A percentile compares a stretch with the other conserved stretches of the same genome.
Evolutionary conservation across 2,113 vertebrate species (phyloP).

Genomic region (Podarcis raffonei): DNA sequence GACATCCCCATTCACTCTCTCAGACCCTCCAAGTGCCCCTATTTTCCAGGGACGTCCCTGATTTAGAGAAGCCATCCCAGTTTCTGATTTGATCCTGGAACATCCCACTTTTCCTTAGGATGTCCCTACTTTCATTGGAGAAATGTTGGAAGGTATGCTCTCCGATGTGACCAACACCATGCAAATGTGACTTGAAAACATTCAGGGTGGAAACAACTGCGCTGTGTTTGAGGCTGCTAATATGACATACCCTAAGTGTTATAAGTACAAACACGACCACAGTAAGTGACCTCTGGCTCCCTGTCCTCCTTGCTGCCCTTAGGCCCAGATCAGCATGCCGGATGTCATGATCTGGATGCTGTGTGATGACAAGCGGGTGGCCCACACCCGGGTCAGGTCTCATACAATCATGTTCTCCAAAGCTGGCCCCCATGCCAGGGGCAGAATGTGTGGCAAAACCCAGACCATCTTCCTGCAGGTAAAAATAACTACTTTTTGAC

Average conservation of each 20-base stretch:
- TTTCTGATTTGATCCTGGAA: too few species aligned
- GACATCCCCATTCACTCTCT: too few species aligned
- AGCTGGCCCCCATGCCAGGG: not conserved
- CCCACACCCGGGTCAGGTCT: conserved; percentile 50
- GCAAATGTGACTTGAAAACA: too few species aligned
- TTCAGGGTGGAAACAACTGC: too few species aligned
- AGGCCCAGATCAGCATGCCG: conserved; percentile 71
- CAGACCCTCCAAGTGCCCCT: too few species aligned
- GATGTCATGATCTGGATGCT: conserved; percentile 75
- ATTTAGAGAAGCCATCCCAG: too few species aligned
- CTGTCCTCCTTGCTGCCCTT: not conserved
- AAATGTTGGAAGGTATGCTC: too few species aligned
- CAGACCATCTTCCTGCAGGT: conserved; percentile 75
- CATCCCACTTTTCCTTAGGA: too few species aligned
- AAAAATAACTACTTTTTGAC: not conserved
- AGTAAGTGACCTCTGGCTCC: not conserved
- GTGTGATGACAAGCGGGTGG: conserved; percentile 54
- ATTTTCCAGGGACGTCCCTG: too few species aligned
- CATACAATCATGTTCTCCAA: conserved; percentile 65
- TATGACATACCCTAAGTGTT: not conserved
- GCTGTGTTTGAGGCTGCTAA: too few species aligned
- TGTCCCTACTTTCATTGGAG: too few species aligned
- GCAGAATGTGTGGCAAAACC: conserved; percentile 69
- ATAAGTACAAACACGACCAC: not conserved
- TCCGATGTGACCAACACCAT: too few species aligned